Conservation (phyloP, 1,140 invertebrate genomes). For the Drosophila pseudoananassae region DNA sequence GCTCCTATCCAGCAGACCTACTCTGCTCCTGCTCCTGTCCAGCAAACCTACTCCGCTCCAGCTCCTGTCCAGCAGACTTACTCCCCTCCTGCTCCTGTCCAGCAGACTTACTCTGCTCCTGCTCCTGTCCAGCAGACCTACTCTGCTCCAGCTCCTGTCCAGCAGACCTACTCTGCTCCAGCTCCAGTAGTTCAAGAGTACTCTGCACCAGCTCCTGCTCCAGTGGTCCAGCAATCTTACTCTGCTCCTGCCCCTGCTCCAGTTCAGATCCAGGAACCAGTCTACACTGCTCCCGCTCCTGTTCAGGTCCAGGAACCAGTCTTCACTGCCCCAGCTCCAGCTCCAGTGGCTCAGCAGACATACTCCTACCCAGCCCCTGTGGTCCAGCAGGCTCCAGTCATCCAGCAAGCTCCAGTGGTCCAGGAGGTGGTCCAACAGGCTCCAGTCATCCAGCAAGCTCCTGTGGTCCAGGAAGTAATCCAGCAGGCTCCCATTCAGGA, state of each 20-base stretch:
- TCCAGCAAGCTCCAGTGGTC: background rate
- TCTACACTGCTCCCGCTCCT: slow-evolving; percentile 8
- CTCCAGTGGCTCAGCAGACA: slow-evolving; percentile 4
- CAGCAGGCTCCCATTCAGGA: slow-evolving; percentile 9
- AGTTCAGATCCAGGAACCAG: background rate
- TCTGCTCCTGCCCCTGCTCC: background rate
- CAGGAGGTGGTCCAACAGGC: slow-evolving; percentile 23
- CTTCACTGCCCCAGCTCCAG: slow-evolving; percentile 14
- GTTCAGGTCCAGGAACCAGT: slow-evolving; percentile 30
- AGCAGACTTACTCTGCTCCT: background rate
- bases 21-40: slow-evolving; percentile 1
- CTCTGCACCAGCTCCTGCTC: background rate
- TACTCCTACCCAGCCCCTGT: slow-evolving; percentile 9
- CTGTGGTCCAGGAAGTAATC: slow-evolving; percentile 11
- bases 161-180: background rate
- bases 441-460: slow-evolving; percentile 10
- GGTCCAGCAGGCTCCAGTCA: background rate
- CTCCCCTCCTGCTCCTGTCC: slow-evolving; percentile 15
- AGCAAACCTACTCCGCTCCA: slow-evolving; percentile 2
- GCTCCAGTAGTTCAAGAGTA: background rate
- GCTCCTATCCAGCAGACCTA: slow-evolving; percentile 1
- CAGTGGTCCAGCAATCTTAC: slow-evolving; percentile 5
- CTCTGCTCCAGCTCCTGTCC: background rate
- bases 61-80: background rate
- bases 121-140: background rate